These are phyloP conservation scores for Lathamus discolor DNA, from an alignment of 2,113 vertebrate species.

Conservation along the genomic window DNA sequence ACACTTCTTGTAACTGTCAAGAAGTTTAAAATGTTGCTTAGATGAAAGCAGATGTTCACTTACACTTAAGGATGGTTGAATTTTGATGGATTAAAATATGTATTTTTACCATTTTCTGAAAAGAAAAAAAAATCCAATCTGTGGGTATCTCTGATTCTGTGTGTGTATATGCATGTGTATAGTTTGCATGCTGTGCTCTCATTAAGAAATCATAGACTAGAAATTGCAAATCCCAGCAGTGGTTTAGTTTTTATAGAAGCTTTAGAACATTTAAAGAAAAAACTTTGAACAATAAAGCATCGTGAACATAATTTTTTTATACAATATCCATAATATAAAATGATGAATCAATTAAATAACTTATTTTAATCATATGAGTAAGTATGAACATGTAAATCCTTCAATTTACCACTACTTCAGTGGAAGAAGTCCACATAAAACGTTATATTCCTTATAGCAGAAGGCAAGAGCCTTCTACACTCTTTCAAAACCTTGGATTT, in stretches of 20 bases:
- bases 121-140: not conserved
- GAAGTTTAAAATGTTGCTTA: constrained; percentile 66
- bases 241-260: not conserved
- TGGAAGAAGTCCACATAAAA: not conserved
- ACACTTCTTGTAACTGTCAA: constrained; percentile 67
- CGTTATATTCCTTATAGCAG: not conserved
- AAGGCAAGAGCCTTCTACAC: not conserved
- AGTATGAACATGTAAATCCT: not conserved
- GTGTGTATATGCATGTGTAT: no score
- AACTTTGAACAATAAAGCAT: accelerated
- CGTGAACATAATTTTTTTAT: no score
- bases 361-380: not conserved
- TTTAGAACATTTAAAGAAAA: not conserved
- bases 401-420: not conserved
- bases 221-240: not conserved
- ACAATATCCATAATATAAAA: not conserved
- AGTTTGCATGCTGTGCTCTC: not conserved
- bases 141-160: not conserved
- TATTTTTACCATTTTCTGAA: constrained; percentile 12
- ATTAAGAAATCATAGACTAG: not conserved
- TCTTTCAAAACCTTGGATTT: not conserved
- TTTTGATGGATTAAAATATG: constrained; percentile 29
- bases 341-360: not conserved
- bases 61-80: constrained; percentile 35
- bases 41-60: constrained; percentile 57